Evolutionary conservation across 30 jellyfish, hydroid and myxozoan species (phyloP).

Genomic region (Nemopilema nomurai): DNA sequence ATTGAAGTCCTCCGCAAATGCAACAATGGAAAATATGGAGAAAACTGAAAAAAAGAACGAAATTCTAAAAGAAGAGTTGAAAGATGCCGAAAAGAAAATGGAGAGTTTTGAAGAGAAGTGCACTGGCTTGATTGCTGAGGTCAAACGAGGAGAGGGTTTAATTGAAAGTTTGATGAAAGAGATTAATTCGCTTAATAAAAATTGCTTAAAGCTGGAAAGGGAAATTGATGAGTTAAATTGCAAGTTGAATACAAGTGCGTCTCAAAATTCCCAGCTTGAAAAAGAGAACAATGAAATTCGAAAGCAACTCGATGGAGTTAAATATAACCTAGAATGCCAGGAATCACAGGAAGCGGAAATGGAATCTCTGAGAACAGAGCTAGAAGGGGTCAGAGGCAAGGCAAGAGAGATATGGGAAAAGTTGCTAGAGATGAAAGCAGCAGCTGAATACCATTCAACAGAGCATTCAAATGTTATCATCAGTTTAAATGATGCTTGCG

Average conservation of each 20-base stretch:
- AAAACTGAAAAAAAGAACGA: not conserved
- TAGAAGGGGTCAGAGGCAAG: not conserved
- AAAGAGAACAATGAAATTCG: not conserved
- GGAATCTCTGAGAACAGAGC: not conserved
- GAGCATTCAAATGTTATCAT: not conserved
- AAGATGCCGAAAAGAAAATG: not conserved
- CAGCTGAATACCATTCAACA: not conserved
- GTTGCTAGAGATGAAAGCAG: not conserved
- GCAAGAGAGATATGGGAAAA: not conserved
- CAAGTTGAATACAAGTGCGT: not conserved
- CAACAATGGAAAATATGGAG: not conserved
- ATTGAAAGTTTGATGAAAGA: constrained; percentile 6
- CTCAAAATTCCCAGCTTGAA: not conserved
- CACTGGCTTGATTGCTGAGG: not conserved
- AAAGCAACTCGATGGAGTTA: not conserved
- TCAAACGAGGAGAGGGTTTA: not conserved
- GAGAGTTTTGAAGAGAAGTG: not conserved
- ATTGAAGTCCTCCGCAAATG: not conserved
- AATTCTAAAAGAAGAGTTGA: not conserved
- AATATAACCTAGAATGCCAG: not conserved
- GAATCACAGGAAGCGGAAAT: not conserved
- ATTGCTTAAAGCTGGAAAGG: not conserved
- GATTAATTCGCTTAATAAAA: not conserved
- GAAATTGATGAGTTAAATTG: not conserved
- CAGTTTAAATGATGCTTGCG: not conserved